Conservation (phyloP, 2,797 vertebrate species). For the Sebastes vulpes region DNA sequence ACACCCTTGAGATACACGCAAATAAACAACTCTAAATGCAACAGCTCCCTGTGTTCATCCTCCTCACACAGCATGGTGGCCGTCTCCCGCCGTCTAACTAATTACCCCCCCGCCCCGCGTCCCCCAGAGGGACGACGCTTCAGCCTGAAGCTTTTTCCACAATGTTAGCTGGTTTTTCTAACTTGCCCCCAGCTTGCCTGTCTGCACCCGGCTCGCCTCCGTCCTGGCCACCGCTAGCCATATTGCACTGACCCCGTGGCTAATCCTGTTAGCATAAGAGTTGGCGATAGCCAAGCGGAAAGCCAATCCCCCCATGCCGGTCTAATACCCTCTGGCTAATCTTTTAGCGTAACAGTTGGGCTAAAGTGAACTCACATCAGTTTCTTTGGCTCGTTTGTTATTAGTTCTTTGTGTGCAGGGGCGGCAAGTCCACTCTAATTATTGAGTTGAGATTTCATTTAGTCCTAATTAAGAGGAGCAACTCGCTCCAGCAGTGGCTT, state of each 20-base stretch:
- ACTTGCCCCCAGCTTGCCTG: slow-evolving; percentile 33
- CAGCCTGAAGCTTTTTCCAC: slow-evolving; percentile 34
- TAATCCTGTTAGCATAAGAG: slow-evolving; percentile 60
- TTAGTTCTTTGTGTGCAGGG: slow-evolving; percentile 19
- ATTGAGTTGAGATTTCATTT: slow-evolving; percentile 34
- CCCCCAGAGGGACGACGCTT: slow-evolving; percentile 14
- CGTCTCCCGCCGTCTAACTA: slow-evolving; percentile 55
- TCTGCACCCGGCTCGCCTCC: slow-evolving; percentile 19
- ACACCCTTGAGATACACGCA: background rate
- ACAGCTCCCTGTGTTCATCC: slow-evolving; percentile 33
- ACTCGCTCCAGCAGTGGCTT: slow-evolving; percentile 14
- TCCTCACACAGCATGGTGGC: slow-evolving; percentile 48
- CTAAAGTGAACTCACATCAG: slow-evolving; percentile 41
- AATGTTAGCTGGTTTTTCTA: slow-evolving; percentile 15
- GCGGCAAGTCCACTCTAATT: slow-evolving; percentile 35
- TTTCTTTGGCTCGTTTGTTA: slow-evolving; percentile 36
- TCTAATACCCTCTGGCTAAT: slow-evolving; percentile 41
- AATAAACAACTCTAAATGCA: slow-evolving; percentile 26
- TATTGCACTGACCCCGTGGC: slow-evolving; percentile 51
- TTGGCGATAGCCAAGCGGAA: slow-evolving; percentile 47
- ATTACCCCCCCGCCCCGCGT: slow-evolving; percentile 34
- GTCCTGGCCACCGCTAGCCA: slow-evolving; percentile 40
- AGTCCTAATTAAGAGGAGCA: slow-evolving; percentile 45
- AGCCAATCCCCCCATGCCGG: slow-evolving; percentile 16
- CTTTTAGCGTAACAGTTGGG: slow-evolving; percentile 37